A percentile compares a stretch with the other conserved stretches of the same genome.
Conservation (phyloP, 2,113 vertebrate species). For the Perca fluviatilis region DNA sequence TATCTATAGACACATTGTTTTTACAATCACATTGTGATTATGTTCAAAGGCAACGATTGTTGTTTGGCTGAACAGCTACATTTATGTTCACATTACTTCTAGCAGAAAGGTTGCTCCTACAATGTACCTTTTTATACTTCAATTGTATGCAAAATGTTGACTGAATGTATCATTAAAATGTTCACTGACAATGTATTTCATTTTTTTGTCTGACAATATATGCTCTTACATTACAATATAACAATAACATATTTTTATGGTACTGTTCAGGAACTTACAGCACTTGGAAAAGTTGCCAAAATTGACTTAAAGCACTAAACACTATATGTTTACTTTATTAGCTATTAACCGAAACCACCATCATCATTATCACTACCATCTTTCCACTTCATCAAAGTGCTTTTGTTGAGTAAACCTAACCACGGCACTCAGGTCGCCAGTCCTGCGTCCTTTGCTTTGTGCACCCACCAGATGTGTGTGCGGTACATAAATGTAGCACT, state of each 20-base stretch:
- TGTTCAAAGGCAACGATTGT: background rate
- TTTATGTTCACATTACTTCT: background rate
- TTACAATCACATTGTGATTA: no score
- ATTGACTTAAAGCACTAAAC: background rate
- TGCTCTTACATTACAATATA: no score
- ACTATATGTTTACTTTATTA: background rate
- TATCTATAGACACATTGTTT: background rate
- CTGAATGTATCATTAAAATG: background rate
- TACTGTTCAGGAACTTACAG: background rate
- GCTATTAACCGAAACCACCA: background rate
- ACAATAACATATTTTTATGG: background rate
- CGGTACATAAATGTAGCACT: background rate
- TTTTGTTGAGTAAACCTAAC: background rate
- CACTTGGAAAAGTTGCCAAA: background rate
- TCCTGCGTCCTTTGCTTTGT: background rate
- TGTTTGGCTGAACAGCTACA: background rate
- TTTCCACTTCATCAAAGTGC: no score
- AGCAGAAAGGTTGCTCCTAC: background rate
- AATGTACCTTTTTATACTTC: no score
- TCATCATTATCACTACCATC: no score
- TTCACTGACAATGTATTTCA: background rate
- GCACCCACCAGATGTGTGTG: background rate
- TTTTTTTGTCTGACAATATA: background rate
- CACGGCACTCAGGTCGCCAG: background rate
- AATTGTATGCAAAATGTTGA: no score